phyloP scores from a whole-genome alignment of 2,797 vertebrate genomes.

The Phoebastria nigripes region DNA sequence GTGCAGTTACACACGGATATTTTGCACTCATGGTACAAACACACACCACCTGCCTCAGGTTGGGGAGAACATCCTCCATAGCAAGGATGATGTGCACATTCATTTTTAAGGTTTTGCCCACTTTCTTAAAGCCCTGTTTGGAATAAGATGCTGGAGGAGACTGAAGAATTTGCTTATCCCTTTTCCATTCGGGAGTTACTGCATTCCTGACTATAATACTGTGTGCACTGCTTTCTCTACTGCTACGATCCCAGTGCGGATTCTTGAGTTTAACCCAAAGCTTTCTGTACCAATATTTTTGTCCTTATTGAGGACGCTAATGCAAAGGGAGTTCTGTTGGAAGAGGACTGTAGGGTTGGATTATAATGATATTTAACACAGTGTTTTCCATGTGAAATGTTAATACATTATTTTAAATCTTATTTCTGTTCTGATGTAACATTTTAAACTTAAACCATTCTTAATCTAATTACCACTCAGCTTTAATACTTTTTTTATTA shows the following conservation, averaged over 20 bases:
- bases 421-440: neutral
- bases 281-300: neutral
- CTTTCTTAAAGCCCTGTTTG: neutral
- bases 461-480: conserved; percentile 18
- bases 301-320: neutral
- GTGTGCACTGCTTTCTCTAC: neutral
- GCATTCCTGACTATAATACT: neutral
- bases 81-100: neutral
- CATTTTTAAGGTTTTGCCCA: neutral
- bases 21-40: neutral
- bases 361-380: neutral
- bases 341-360: neutral
- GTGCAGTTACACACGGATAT: neutral
- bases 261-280: neutral
- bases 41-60: neutral
- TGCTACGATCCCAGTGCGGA: neutral
- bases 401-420: neutral
- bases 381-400: neutral
- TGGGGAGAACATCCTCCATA: neutral
- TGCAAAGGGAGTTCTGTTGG: neutral
- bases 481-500: neutral
- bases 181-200: neutral
- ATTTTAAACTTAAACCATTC: conserved; percentile 15
- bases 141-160: neutral
- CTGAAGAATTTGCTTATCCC: neutral